Evolutionary conservation across 2,888 invertebrate species (phyloP), one percentile per base, ranked within the genome.

Genomic region (Allolobophora icterica): DNA sequence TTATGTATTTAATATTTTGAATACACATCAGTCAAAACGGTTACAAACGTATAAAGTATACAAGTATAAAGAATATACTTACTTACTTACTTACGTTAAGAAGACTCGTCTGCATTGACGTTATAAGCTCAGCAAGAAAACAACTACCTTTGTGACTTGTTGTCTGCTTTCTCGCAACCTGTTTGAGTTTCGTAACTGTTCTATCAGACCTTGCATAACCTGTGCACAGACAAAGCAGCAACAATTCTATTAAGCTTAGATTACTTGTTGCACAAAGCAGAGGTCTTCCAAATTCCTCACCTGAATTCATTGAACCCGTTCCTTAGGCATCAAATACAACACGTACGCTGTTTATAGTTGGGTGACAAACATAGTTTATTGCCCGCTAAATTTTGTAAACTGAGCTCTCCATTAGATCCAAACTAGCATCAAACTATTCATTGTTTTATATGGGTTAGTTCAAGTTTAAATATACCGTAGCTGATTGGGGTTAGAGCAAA

Each of bases 131-230:
- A 6, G 71, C 30, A n/a, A 71, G 71, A 71, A 71, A 6, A 87
- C 38, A 87, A 87, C 87, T 71, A 92, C 92, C 92, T 93, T 93
- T 35, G 92, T 92, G 34, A 92, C 52, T 38, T 92, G 91, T 19
- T 92, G 92, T 89, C 92, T 90, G 83, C 92, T 91, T 83, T 92
- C 92, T 24, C 93, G 92, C 83, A 93, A 45, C 83, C 91, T 84
- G 90, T 93, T 93, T 24, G 93, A 91, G 35, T 90, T 93, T 45
- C 93, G 91, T n/a, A 93, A 91, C 89, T 93, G 92, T 90, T 93
- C 93, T 40, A 94, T 93, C 19, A 94, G 89, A n/a, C 93, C 92
- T 90, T 93, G 93, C 93, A 93, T 93, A 19, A 93, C 93, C 93
- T 93, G 71, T 35, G 24, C 30, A 58, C n/a, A 91, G 35, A 13